Percentiles rank a stretch among this genome's conserved stretches.
These are phyloP conservation scores for Erebia ligea DNA, from an alignment of 2,888 invertebrate species.

Conservation along the genomic window DNA sequence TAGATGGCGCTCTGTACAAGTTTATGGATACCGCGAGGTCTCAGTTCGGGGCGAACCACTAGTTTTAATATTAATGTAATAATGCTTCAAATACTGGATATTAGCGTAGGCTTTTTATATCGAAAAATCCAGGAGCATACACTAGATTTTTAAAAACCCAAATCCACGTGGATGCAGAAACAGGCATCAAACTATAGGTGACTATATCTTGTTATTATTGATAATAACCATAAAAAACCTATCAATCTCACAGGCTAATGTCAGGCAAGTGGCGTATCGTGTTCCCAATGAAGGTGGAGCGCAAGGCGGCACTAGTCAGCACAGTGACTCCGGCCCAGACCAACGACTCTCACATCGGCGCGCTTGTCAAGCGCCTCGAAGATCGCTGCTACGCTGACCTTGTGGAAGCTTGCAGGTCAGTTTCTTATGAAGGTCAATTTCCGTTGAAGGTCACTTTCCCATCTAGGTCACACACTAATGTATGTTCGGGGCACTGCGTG, in stretches of 20 bases:
- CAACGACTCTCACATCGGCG: slow-evolving; percentile 54
- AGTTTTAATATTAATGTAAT: no score
- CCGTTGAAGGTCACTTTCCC: background rate
- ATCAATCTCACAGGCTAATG: slow-evolving; percentile 67
- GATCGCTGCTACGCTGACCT: slow-evolving; percentile 87
- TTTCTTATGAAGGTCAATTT: background rate
- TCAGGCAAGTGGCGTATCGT: slow-evolving; percentile 72
- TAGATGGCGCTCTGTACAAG: no score
- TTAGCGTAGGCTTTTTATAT: background rate
- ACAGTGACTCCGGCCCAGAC: slow-evolving; percentile 42
- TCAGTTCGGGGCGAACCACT: no score
- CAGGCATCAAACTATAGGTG: no score
- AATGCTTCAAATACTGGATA: no score
- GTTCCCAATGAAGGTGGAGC: slow-evolving; percentile 78
- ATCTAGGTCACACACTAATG: no score
- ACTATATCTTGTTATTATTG: no score
- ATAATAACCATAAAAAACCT: background rate
- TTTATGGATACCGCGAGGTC: no score
- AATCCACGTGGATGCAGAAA: no score
- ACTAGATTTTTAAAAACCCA: no score
- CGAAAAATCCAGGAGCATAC: background rate
- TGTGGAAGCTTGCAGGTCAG: slow-evolving; percentile 84
- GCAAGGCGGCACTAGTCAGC: slow-evolving; percentile 53
- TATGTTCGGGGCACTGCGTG: no score
- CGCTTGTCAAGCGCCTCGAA: slow-evolving; percentile 74